Evolutionary conservation across 2,888 invertebrate genomes (phyloP).

Genomic region (Sycophila texana): DNA sequence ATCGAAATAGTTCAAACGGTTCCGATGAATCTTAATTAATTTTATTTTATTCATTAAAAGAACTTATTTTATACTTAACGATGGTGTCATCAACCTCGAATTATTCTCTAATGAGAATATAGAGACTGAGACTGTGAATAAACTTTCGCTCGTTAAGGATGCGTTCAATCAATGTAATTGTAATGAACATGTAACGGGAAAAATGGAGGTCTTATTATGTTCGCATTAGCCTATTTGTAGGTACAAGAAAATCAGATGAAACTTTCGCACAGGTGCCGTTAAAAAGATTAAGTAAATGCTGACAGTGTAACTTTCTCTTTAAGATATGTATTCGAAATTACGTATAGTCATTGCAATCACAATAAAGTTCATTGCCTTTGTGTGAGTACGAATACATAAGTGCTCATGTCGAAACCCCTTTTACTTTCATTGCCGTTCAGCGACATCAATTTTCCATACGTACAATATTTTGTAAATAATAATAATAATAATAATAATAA

Average conservation of each 20-base stretch:
- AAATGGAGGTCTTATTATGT: slow-evolving; percentile 25
- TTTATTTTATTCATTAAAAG: too few species aligned
- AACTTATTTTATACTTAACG: too few species aligned
- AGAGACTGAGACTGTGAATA: neutral
- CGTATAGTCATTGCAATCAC: neutral
- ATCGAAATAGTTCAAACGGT: too few species aligned
- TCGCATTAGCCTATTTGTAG: slow-evolving; percentile 3
- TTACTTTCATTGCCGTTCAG: too few species aligned
- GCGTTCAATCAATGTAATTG: slow-evolving; percentile 6
- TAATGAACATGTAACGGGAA: neutral
- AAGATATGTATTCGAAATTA: slow-evolving; percentile 1
- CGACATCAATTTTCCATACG: too few species aligned
- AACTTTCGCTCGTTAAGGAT: slow-evolving; percentile 24
- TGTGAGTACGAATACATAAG: too few species aligned
- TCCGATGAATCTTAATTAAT: too few species aligned
- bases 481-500: too few species aligned
- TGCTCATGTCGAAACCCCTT: too few species aligned
- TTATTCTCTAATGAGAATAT: slow-evolving; percentile 10
- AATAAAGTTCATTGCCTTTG: too few species aligned
- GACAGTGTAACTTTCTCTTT: neutral
- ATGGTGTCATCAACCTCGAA: neutral
- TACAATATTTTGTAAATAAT: too few species aligned
- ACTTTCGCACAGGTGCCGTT: neutral
- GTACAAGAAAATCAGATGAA: slow-evolving; percentile 9
- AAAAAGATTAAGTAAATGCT: neutral